A percentile compares a stretch with the other conserved stretches of the same genome.
phyloP scores from a whole-genome alignment of 2,888 invertebrate genomes.

The Drosophila colorata region DNA sequence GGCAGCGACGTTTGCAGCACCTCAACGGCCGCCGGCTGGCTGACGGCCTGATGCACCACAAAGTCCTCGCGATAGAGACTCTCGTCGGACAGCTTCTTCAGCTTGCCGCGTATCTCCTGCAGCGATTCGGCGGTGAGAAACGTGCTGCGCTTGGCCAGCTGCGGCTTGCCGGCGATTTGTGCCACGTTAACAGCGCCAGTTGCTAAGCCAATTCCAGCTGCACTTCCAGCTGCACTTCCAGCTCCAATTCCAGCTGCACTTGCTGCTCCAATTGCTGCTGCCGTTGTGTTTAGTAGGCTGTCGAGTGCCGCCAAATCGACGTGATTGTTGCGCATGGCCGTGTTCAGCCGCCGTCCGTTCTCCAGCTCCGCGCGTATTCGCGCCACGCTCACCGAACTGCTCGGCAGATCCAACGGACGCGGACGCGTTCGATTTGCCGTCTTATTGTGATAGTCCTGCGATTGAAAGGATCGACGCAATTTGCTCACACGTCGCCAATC shows the following conservation, averaged over 20 bases:
- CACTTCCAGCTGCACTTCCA: too few species aligned
- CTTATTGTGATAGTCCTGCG: conserved; percentile 86
- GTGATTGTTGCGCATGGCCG: conserved; percentile 86
- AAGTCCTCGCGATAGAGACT: conserved; percentile 85
- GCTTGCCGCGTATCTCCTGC: conserved; percentile 87
- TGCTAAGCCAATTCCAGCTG: too few species aligned
- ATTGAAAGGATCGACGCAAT: conserved; percentile 89
- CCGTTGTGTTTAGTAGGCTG: conserved; percentile 84
- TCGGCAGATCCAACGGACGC: conserved; percentile 85
- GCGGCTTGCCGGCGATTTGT: conserved; percentile 45
- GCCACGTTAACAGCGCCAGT: too few species aligned
- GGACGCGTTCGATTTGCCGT: conserved; percentile 38
- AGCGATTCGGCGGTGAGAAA: conserved; percentile 88
- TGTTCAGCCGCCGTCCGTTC: conserved; percentile 86
- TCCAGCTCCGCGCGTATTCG: conserved; percentile 87
- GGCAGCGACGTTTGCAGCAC: conserved; percentile 8
- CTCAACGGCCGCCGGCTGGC: conserved; percentile 29
- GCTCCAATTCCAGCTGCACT: too few species aligned
- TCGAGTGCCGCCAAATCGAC: conserved; percentile 87
- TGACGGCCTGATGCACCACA: conserved; percentile 59
- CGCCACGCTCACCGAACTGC: conserved; percentile 86
- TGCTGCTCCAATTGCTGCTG: conserved; percentile 23
- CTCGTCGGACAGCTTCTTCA: conserved; percentile 86
- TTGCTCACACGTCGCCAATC: conserved; percentile 89
- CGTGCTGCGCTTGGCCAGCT: conserved; percentile 66